Base-by-base conservation (phyloP, 2,888 invertebrate species). In the Cryptus viduatorius region DNA sequence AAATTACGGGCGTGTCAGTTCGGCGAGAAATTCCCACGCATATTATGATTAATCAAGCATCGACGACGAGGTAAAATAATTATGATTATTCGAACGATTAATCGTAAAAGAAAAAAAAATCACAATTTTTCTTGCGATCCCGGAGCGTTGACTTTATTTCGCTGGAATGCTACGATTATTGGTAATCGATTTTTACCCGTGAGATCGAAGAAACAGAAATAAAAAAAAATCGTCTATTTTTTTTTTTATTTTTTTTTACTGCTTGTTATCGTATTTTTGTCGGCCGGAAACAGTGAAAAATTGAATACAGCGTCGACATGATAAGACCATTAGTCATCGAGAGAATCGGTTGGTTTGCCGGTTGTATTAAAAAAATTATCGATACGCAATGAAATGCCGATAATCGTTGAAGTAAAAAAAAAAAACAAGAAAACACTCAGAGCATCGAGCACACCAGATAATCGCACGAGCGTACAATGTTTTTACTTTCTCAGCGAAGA, bases 1-100 rank as follows among this genome's bases (percentile, higher is more conserved):
- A 77, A 82, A 77, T 82, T 31, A 42, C 72, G 16, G 37, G 50
- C 29, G 79, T 77, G 79, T 77, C 78, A 29, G 53, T n/a, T 16
- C 14, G 42, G 37, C 53, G 65, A 44, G 53, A 72, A 65, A 65
- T 72, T 79, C 79, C 65, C 79, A 79, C 79, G 79, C 42, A 65
- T 24, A 42, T 53, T 14, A 29, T 37, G 65, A 79, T 71, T 64
- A 79, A 71, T 79, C 61, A 69, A 64, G n/a, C 42, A 24, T 79
- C 79, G 19, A 72, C 44, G 53, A 71, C 14, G n/a, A 14, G 53
- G 4, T 12, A 8, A 37, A 48, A 19, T 19, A 48, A 19, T 19
- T 24, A 59, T 69, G 44, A 72, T 79, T 72, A 48, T 48, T 72
- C 65, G 65, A 65, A 79, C 72, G 29, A 65, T 64, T 16, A 19